phyloP scores from a whole-genome alignment of 2,113 vertebrate genomes.

The Crotophaga sulcirostris region DNA sequence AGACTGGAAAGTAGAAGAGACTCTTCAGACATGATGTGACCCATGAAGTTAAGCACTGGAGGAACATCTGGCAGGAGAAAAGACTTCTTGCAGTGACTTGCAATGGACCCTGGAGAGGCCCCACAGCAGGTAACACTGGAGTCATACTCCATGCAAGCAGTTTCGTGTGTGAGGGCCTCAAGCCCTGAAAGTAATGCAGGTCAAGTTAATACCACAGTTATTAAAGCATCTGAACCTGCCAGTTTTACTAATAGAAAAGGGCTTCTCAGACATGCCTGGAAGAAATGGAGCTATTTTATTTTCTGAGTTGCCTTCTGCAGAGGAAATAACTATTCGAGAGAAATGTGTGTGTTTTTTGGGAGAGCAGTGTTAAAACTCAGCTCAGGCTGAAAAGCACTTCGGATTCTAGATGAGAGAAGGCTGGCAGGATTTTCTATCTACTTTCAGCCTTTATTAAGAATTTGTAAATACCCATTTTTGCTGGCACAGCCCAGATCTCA shows the following conservation, averaged over 20 bases:
- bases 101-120: background rate
- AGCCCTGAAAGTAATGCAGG: background rate
- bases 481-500: background rate
- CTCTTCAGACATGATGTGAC: background rate
- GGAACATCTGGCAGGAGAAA: background rate
- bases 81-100: background rate
- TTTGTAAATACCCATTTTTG: background rate
- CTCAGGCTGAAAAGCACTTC: background rate
- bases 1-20: background rate
- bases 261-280: background rate
- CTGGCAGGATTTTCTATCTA: background rate
- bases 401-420: background rate
- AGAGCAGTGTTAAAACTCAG: background rate
- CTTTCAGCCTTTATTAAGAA: background rate
- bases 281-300: background rate
- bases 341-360: background rate
- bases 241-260: background rate
- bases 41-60: background rate
- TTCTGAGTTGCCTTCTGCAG: background rate
- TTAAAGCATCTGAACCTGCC: background rate
- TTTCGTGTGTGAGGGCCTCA: background rate
- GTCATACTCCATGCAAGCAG: background rate
- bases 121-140: background rate
- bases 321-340: background rate
- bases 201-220: background rate